A percentile compares a stretch with the other conserved stretches of the same genome.
These are phyloP conservation scores for Hucho hucho DNA, from an alignment of 2,113 vertebrate genomes.

Conservation along the genomic window DNA sequence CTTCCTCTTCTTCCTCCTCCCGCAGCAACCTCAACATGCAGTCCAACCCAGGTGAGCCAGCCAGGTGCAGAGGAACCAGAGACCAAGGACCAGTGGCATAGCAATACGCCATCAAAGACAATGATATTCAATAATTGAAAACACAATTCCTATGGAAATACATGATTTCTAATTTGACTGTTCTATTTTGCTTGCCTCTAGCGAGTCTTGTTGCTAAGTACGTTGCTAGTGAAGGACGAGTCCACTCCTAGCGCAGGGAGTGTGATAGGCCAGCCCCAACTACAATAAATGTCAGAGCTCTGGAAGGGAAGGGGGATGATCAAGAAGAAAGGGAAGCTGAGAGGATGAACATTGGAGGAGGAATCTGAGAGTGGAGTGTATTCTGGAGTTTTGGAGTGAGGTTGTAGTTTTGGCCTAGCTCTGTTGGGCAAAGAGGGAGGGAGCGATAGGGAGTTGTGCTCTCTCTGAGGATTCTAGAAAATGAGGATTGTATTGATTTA, in stretches of 20 bases:
- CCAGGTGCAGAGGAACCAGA: conserved; percentile 35
- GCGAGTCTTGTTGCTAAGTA: too few relatives aligned
- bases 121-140: too few relatives aligned
- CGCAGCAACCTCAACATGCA: conserved; percentile 94
- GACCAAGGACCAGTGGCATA: not conserved
- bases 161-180: too few relatives aligned
- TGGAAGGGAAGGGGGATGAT: not conserved
- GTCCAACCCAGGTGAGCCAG: conserved; percentile 86
- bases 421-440: not conserved
- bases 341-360: not conserved
- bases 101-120: not conserved
- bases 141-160: too few relatives aligned
- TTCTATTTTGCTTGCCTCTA: too few relatives aligned
- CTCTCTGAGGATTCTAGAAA: not conserved
- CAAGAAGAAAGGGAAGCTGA: not conserved
- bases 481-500: not conserved
- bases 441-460: not conserved
- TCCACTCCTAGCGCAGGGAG: not conserved
- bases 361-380: too few relatives aligned
- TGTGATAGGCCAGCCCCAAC: not conserved
- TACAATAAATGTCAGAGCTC: not conserved
- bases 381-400: not conserved
- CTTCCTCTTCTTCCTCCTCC: conserved; percentile 84
- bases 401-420: not conserved
- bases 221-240: too few relatives aligned